Evolutionary conservation across 2,113 vertebrate species (phyloP).

Genomic region (Limnothrissa miodon): DNA sequence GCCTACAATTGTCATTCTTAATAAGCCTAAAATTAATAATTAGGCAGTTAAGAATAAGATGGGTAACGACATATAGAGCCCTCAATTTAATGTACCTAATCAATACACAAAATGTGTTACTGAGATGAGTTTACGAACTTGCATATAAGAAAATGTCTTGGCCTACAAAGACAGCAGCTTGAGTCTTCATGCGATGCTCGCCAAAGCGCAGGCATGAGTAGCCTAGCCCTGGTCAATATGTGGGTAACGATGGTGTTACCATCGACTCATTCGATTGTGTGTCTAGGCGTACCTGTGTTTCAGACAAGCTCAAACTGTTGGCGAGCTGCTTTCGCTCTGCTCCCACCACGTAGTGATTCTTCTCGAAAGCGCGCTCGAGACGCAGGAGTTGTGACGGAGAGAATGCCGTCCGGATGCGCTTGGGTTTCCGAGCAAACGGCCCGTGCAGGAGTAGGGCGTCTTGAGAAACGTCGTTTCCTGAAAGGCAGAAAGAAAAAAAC

Average conservation of each 20-base stretch:
- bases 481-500: neutral
- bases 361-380: slow-evolving; percentile 93
- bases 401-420: slow-evolving; percentile 96
- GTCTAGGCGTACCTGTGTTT: slow-evolving; percentile 97
- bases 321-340: slow-evolving; percentile 95
- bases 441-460: slow-evolving; percentile 93
- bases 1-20: no score
- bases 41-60: neutral
- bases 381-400: slow-evolving; percentile 93
- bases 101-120: neutral
- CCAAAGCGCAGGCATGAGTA: no score
- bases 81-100: neutral
- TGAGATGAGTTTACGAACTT: neutral
- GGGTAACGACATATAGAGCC: neutral
- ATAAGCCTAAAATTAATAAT: no score
- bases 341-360: slow-evolving; percentile 97
- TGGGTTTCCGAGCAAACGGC: slow-evolving; percentile 92
- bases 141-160: neutral
- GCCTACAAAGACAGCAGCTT: neutral
- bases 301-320: slow-evolving; percentile 89
- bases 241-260: no score
- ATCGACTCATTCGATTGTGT: neutral
- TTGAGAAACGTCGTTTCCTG: slow-evolving; percentile 89
- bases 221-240: no score
- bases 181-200: neutral